Base-by-base conservation (phyloP, 2,113 vertebrate genomes). In the Micronycteris hirsuta region DNA sequence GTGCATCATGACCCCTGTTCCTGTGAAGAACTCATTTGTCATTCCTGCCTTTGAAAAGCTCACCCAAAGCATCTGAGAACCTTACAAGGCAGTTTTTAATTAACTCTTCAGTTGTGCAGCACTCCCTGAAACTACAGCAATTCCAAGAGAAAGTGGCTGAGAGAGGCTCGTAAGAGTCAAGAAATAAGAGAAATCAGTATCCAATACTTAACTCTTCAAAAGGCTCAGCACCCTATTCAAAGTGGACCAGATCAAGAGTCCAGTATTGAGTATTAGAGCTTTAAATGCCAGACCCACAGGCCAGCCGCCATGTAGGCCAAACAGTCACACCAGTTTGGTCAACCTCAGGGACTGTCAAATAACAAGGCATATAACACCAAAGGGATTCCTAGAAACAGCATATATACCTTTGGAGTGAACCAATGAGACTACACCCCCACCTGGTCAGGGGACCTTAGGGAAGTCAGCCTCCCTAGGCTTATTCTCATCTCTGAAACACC, bases 331-430 rank as follows among this genome's bases (percentile, higher is more conserved):
- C 7, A 4, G 43, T 74, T 90, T 71, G n/a, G 33, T 65, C 52
- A 61, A 33, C 67, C 65, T 36, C 1, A 12, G 41, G 16, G 67
- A 36, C 26, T 58, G 67, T 77, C 49, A 52, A 89, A 38, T 67
- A 19, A 36, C 65, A 14, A 9, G 26, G 33, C 78, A 89, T 47
- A 19, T 47, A 19, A 47, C 43, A 54, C 54, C 31, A 41, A 63
- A 47, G 31, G 68, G 86, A 81, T 52, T 87, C 61, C 78, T 89
- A 20, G 70, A 94, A 83, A 65, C 67, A 89, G 71, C 45, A 15
- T 68, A 7, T 10, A 16, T 63, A 31, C 16, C 5, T 88, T 58
- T 24, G 54, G 45, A 82, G 16, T 68, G 45, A 67, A 13, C 31
- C 1, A 36, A 41, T 5, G 33, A 73, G 47, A 61, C 20, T 68